phyloP scores from a whole-genome alignment of 2,113 vertebrate species.

The Sapayoa aenigma region DNA sequence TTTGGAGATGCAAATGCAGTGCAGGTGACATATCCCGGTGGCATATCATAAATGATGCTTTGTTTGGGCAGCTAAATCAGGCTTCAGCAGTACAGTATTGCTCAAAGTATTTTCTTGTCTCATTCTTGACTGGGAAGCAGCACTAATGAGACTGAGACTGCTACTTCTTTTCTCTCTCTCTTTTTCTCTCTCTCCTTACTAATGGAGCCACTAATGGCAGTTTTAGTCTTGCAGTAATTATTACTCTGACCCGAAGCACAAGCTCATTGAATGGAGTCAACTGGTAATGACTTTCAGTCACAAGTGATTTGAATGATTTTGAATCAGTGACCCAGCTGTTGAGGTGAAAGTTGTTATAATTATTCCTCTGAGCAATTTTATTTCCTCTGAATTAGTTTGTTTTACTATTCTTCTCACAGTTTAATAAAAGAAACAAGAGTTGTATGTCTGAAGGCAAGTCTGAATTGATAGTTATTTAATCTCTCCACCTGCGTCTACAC shows the following conservation, averaged over 20 bases:
- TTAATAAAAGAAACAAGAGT: neutral
- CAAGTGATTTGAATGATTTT: conserved; percentile 55
- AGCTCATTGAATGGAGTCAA: conserved; percentile 52
- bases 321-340: conserved; percentile 31
- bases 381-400: conserved; percentile 8
- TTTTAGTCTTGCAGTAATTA: conserved; percentile 51
- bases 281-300: conserved; percentile 63
- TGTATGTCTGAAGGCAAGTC: neutral
- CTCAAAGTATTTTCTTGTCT: neutral
- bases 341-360: conserved; percentile 33
- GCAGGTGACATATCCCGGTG: neutral
- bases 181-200: neutral
- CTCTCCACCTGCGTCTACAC: neutral
- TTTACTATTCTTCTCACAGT: conserved; percentile 16
- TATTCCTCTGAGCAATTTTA: conserved; percentile 47
- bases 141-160: neutral
- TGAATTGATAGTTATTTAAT: conserved; percentile 26
- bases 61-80: neutral
- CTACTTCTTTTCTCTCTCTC: neutral
- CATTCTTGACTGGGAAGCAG: neutral
- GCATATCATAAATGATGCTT: neutral
- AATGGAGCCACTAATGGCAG: neutral
- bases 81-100: neutral
- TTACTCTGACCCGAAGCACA: conserved; percentile 52
- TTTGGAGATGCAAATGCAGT: neutral